Evolutionary conservation across 2,888 invertebrate species (phyloP).

Genomic region (Cantharis rufa): DNA sequence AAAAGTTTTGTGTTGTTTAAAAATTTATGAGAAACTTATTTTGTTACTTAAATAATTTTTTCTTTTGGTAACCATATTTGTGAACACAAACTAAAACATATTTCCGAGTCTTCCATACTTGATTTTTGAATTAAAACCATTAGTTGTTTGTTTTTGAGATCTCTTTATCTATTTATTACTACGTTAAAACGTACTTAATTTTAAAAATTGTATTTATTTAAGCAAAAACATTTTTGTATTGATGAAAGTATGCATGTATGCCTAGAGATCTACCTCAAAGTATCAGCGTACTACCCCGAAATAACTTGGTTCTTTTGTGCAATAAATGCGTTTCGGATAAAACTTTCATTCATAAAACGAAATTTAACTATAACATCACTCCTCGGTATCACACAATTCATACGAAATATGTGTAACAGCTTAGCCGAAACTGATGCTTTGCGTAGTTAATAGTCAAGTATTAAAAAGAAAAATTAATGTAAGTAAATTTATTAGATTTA

Average conservation of each 20-base stretch:
- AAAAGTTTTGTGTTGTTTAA: neutral
- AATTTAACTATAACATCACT: constrained; percentile 17
- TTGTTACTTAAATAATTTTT: neutral
- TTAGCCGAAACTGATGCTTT: constrained; percentile 25
- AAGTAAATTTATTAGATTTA: constrained; percentile 19
- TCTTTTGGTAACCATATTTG: neutral
- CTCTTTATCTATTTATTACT: constrained; percentile 4
- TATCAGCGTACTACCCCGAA: constrained; percentile 15
- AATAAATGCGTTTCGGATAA: constrained; percentile 12
- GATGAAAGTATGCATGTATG: neutral
- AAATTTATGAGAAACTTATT: neutral
- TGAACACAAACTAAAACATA: constrained; percentile 4
- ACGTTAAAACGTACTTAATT: constrained; percentile 22
- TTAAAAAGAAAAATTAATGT: constrained; percentile 16
- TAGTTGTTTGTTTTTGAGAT: neutral
- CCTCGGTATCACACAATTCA: constrained; percentile 15
- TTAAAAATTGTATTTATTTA: constrained; percentile 17
- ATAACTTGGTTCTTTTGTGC: constrained; percentile 14
- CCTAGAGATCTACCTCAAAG: constrained; percentile 25
- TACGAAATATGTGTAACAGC: constrained; percentile 23
- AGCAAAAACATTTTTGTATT: constrained; percentile 15
- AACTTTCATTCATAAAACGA: constrained; percentile 12
- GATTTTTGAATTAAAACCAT: constrained; percentile 1
- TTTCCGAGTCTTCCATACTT: constrained; percentile 22
- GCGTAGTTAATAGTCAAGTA: constrained; percentile 26